Evolutionary conservation across 2,113 vertebrate species (phyloP).

Genomic region (Noturus placidus): DNA sequence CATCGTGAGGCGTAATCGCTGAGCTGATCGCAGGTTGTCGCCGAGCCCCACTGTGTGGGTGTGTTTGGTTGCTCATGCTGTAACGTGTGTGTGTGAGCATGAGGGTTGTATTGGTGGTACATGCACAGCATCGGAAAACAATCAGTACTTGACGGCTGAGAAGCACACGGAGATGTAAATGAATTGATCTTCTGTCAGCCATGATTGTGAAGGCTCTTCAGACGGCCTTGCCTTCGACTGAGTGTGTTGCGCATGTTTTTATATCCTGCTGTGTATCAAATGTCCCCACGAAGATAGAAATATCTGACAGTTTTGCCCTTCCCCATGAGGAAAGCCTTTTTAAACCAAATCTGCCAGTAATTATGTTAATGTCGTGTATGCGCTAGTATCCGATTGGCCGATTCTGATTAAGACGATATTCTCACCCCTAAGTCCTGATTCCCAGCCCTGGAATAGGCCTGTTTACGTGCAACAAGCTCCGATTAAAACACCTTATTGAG

Average conservation of each 20-base stretch:
- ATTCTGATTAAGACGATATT: too few species aligned
- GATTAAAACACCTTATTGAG: too few species aligned
- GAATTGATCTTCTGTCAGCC: slow-evolving; percentile 68
- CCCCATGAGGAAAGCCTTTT: neutral
- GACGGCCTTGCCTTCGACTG: slow-evolving; percentile 32
- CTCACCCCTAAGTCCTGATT: too few species aligned
- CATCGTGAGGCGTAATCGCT: neutral
- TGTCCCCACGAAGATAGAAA: neutral
- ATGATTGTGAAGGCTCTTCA: slow-evolving; percentile 55
- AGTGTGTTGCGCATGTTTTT: slow-evolving; percentile 12
- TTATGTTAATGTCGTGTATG: neutral
- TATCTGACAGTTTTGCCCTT: neutral
- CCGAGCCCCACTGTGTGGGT: neutral
- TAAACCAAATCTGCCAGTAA: neutral
- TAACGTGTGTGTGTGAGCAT: slow-evolving; percentile 66
- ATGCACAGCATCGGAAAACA: slow-evolving; percentile 24
- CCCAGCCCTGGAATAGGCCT: too few species aligned
- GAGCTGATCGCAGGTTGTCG: neutral
- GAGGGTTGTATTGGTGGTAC: slow-evolving; percentile 51
- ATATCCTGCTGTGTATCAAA: neutral
- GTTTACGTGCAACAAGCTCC: too few species aligned
- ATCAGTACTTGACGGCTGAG: slow-evolving; percentile 28
- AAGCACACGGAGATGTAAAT: slow-evolving; percentile 55
- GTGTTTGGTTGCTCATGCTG: neutral
- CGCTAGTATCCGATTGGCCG: too few species aligned